These are phyloP conservation scores for Anthopleura xanthogrammica DNA, from an alignment of 92 coral and sea anemone species.

Conservation along the genomic window DNA sequence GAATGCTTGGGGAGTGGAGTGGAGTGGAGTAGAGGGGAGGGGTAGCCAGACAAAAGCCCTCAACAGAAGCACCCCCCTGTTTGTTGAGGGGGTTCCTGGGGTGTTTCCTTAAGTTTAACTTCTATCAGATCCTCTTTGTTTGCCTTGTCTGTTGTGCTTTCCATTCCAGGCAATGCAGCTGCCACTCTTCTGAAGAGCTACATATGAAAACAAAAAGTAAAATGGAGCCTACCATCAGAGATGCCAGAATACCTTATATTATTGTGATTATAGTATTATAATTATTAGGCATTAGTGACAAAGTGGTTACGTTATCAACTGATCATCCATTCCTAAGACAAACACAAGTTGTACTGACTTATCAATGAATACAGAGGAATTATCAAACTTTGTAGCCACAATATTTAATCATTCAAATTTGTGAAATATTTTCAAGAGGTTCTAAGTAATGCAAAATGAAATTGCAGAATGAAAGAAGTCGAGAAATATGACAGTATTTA, in stretches of 20 bases:
- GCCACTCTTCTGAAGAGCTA: conserved; percentile 99
- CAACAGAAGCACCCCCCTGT: conserved; percentile 86
- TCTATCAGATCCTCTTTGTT: conserved; percentile 96
- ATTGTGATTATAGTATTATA: conserved; percentile 1
- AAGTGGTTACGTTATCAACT: conserved; percentile 25
- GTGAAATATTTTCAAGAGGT: too few relatives aligned
- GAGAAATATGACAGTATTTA: too few relatives aligned
- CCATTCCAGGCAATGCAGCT: conserved; percentile 99
- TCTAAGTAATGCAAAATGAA: background rate
- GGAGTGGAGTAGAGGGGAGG: background rate
- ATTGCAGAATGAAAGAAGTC: too few relatives aligned
- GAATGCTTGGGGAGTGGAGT: background rate
- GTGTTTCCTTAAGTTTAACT: conserved; percentile 93
- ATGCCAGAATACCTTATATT: conserved; percentile 28
- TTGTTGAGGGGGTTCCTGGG: conserved; percentile 87
- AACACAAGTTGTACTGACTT: conserved; percentile 22
- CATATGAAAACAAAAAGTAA: conserved; percentile 29
- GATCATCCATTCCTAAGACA: background rate
- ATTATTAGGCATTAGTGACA: conserved; percentile 10
- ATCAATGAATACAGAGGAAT: background rate
- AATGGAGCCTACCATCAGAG: conserved; percentile 43
- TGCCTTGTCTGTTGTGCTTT: conserved; percentile 91
- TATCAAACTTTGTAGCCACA: too few relatives aligned
- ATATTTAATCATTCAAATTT: too few relatives aligned
- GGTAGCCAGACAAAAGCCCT: background rate